These are phyloP conservation scores for Scaeva pyrastri DNA, from an alignment of 2,888 invertebrate genomes.

Conservation along the genomic window DNA sequence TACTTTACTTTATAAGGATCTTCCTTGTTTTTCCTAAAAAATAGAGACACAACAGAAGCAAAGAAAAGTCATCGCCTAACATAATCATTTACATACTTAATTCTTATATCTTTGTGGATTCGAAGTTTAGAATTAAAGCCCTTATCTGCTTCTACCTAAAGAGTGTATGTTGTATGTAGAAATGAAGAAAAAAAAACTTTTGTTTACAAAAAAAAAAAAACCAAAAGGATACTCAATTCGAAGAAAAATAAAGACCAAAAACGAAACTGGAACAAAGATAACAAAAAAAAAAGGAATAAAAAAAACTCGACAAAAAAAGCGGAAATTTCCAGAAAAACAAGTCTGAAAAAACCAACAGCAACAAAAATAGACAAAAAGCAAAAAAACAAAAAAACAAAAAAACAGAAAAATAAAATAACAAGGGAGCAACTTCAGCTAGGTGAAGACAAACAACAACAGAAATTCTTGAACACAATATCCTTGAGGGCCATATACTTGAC, in stretches of 20 bases:
- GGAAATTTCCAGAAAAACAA: constrained; percentile 17
- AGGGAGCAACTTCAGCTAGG: constrained; percentile 52
- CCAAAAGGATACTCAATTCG: constrained; percentile 52
- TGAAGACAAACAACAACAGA: constrained; percentile 61
- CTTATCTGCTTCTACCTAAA: background rate
- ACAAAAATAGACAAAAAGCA: background rate
- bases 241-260: constrained; percentile 47
- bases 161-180: background rate
- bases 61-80: constrained; percentile 40
- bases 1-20: background rate
- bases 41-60: background rate
- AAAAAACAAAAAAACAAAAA: background rate
- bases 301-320: constrained; percentile 17
- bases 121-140: constrained; percentile 32
- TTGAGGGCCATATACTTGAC: constrained; percentile 21
- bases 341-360: constrained; percentile 34
- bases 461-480: constrained; percentile 61
- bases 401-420: constrained; percentile 21
- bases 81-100: constrained; percentile 72
- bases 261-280: constrained; percentile 51
- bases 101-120: constrained; percentile 47
- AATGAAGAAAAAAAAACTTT: constrained; percentile 13
- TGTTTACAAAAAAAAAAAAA: constrained; percentile 55
- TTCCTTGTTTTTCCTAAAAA: background rate
- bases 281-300: no score